phyloP scores from a whole-genome alignment of 2,113 vertebrate species.

The Gavialis gangeticus region DNA sequence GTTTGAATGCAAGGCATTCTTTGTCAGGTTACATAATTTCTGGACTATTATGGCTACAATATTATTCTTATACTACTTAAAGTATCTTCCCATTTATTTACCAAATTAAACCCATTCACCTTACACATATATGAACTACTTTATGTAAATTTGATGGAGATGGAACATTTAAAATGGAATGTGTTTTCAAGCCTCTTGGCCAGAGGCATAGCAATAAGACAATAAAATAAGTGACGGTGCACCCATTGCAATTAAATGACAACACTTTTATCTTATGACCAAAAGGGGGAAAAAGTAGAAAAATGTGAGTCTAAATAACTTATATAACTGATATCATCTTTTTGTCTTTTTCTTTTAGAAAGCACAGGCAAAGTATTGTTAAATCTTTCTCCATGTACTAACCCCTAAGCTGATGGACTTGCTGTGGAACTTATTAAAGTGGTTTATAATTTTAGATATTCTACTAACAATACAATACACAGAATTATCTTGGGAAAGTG shows the following conservation, averaged over 20 bases:
- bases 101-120: neutral
- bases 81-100: neutral
- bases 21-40: too few relatives aligned
- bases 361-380: neutral
- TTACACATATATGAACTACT: neutral
- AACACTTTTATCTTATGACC: neutral
- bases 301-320: neutral
- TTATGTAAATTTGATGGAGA: neutral
- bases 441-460: neutral
- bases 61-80: too few relatives aligned
- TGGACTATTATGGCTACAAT: neutral
- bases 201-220: neutral
- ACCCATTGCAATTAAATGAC: neutral
- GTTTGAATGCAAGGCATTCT: too few relatives aligned
- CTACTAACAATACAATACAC: neutral
- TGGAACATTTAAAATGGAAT: neutral
- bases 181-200: neutral
- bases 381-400: neutral
- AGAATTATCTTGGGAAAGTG: neutral
- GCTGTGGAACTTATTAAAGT: neutral
- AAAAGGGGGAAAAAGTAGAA: neutral
- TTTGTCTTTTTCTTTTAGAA: neutral
- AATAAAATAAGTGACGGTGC: neutral
- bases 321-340: neutral
- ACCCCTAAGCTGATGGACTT: neutral